Base-by-base conservation (phyloP, 2,888 invertebrate species). In the Unio delphinus region DNA sequence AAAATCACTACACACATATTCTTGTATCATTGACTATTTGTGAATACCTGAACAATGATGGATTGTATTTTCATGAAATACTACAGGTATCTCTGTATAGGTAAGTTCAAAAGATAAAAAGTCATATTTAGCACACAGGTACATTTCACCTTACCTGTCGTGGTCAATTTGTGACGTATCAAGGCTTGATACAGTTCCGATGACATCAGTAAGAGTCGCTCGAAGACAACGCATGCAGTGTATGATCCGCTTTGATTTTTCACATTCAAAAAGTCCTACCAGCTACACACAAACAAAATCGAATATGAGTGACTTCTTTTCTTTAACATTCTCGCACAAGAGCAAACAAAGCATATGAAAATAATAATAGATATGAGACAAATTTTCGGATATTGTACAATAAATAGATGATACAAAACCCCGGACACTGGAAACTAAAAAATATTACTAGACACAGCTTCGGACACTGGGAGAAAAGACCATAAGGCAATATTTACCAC, bases 211-310 rank as follows among this genome's bases (percentile, higher is more conserved):
- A 23, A 86, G 72, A 1, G 81, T 77, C 28, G 83, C 83, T 4
- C 77, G 80, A 15, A 86, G 65, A 55, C 81, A 78, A 61, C 79
- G 80, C 82, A 86, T 79, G 59, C 83, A 82, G 23, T 77, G 72
- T 15, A 80, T 75, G 59, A 86, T 80, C 59, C 84, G 73, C 26
- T 85, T 83, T 5, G 83, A 83, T 28, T 83, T 73, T n/a, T 86
- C 85, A 4, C 70, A 64, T 58, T 85, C 83, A 69, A 83, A 79
- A 17, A 85, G 79, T 55, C 80, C 80, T 17, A 84, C 77, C 30
- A 82, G 69, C 86, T 86, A 79, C 15, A 74, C 76, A 58, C 23
- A 23, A 23, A 60, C 8, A 65, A 58, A 45, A 45, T 45, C 11
- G 3, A 45, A 45, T 45, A 45, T 45, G 45, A 11, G 15, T 45